phyloP scores from a whole-genome alignment of 2,888 invertebrate genomes.

The Sylvicola fuscatus region DNA sequence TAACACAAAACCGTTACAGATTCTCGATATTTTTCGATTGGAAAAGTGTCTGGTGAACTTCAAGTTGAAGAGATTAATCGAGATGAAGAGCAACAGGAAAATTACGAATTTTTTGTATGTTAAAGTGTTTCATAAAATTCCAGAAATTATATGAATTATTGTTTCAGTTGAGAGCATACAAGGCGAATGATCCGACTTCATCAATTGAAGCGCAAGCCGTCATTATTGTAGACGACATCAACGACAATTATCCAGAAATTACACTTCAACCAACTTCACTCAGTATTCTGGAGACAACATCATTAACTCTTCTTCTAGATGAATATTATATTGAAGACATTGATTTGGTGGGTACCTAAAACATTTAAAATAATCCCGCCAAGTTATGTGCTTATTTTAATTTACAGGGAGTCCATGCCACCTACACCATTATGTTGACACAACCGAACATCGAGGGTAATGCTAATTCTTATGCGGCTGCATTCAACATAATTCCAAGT shows the following conservation, averaged over 20 bases:
- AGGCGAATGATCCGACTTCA: conserved; percentile 17
- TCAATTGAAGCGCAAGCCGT: conserved; percentile 20
- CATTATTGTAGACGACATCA: conserved; percentile 33
- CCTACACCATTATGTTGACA: conserved; percentile 28
- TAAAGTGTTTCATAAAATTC: too few species aligned
- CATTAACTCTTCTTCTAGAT: conserved; percentile 26
- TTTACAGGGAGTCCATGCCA: conserved; percentile 35
- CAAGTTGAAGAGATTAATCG: conserved; percentile 23
- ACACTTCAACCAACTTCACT: conserved; percentile 19
- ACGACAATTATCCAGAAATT: conserved; percentile 42
- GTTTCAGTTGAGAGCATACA: conserved; percentile 27
- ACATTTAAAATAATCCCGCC: background rate
- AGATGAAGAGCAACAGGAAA: conserved; percentile 26
- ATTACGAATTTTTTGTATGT: conserved; percentile 21
- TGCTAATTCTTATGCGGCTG: conserved; percentile 18
- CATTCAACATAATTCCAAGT: conserved; percentile 37
- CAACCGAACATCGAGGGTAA: conserved; percentile 7
- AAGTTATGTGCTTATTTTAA: conserved; percentile 4
- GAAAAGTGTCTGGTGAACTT: conserved; percentile 4
- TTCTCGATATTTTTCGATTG: background rate
- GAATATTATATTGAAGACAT: conserved; percentile 31
- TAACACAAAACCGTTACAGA: too few species aligned
- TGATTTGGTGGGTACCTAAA: conserved; percentile 26
- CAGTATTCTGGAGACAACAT: conserved; percentile 31
- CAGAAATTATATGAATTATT: background rate